A percentile compares a stretch with the other conserved stretches of the same genome.
Evolutionary conservation across 2,113 vertebrate species (phyloP).

Genomic region (Microtus pennsylvanicus): DNA sequence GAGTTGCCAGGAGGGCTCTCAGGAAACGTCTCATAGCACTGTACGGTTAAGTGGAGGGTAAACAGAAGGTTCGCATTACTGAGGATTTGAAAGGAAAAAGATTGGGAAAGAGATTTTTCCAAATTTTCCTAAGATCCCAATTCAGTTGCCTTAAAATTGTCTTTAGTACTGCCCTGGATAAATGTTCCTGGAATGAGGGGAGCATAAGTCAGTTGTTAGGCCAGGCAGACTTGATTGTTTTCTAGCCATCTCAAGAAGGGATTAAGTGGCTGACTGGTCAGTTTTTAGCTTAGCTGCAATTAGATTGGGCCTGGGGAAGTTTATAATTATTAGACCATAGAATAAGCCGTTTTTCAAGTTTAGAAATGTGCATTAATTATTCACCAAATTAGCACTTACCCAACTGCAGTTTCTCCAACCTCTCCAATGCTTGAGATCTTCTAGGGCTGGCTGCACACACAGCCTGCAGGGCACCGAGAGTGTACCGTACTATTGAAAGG

Average conservation of each 20-base stretch:
- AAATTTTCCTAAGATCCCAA: neutral
- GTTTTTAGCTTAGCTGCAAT: slow-evolving; percentile 62
- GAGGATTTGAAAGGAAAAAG: neutral
- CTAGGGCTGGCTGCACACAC: neutral
- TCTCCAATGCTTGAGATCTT: neutral
- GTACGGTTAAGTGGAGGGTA: neutral
- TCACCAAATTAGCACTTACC: slow-evolving; percentile 48
- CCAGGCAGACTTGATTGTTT: slow-evolving; percentile 19
- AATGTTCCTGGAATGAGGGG: neutral
- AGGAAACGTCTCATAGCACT: neutral
- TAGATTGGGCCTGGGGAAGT: neutral
- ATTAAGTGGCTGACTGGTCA: neutral
- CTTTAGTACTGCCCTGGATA: neutral
- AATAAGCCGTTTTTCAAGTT: slow-evolving; percentile 23
- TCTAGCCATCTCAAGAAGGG: neutral
- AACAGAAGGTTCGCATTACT: neutral
- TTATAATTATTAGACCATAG: slow-evolving; percentile 61
- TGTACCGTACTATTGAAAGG: neutral
- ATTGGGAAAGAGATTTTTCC: no score
- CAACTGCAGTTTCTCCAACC: neutral
- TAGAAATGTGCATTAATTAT: slow-evolving; percentile 66
- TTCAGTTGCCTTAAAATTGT: neutral
- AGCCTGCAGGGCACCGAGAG: neutral
- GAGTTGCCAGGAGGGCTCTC: no score
- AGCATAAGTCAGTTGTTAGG: neutral